Base-by-base conservation (phyloP, 1,140 invertebrate genomes). In the Anastrepha obliqua region DNA sequence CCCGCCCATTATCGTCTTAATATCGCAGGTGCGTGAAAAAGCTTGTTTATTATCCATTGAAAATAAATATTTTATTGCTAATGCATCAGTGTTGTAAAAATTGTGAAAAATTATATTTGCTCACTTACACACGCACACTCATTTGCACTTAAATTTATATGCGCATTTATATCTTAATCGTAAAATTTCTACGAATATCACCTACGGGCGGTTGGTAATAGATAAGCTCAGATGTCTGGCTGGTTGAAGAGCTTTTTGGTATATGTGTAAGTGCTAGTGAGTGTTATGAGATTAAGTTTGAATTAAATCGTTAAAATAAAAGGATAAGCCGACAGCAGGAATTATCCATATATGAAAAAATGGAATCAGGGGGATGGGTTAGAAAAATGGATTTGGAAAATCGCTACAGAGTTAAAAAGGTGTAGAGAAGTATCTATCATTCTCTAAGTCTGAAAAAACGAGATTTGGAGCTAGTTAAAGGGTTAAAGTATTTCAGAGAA, bases 11-110 rank as follows among this genome's bases (percentile, higher is more conserved):
- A 81, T 20, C 8, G 51, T 20, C n/a, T n/a, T 55, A 81, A 55
- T 81, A 81, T 81, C 74, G 47, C 74, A 81, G 74, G 74, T 81
- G 47, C 74, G n/a, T 81, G 47, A 55, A 81, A 81, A 81, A 58
- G 74, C 47, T 81, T 55, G 44, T 55, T 81, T 51, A 55, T 81
- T 81, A 81, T 81, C 47, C 44, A 55, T 81, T 81, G 74, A 81
- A 81, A 81, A 81, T 81, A 81, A 81, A 81, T 81, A 81, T 81
- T 81, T 81, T 81, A 81, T 81, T 81, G 74, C 74, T 81, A 81
- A 81, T 81, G 74, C 74, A 81, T 81, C 74, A 81, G 47, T 42
- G 67, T 39, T 74, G 67, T 74, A 74, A 74, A 74, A 74, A n/a
- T 44, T 47, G 15, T 74, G 67, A n/a, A 42, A 47, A 17, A 47